Percentiles rank a stretch among this genome's conserved stretches.
Evolutionary conservation across 1,140 invertebrate species (phyloP).

Genomic region (Aleiodes sp.): DNA sequence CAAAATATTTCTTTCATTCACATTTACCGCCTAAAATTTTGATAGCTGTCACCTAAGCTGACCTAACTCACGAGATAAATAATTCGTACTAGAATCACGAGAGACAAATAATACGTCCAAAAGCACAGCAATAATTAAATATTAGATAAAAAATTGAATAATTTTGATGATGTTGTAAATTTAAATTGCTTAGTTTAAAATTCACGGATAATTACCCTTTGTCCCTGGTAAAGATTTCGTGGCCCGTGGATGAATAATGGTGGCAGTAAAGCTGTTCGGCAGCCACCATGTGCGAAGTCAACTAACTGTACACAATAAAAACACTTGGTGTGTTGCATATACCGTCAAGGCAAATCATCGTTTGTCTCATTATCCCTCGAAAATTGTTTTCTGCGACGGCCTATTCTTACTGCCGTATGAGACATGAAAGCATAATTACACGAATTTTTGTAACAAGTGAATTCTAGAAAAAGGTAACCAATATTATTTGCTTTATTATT

Average conservation of each 20-base stretch:
- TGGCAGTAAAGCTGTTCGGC: constrained; percentile 36
- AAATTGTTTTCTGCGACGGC: background rate
- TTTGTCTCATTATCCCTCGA: background rate
- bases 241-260: constrained; percentile 37
- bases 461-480: too few relatives aligned
- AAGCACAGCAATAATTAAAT: too few relatives aligned
- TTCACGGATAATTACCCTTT: constrained; percentile 38
- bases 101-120: too few relatives aligned
- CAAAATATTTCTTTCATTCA: too few relatives aligned
- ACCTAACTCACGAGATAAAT: too few relatives aligned
- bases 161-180: too few relatives aligned
- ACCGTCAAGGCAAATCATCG: constrained; percentile 9
- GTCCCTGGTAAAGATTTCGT: constrained; percentile 15
- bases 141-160: too few relatives aligned
- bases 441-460: too few relatives aligned
- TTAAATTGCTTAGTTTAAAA: constrained; percentile 23
- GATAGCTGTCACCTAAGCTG: too few relatives aligned
- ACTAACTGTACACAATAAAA: constrained; percentile 2
- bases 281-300: constrained; percentile 19
- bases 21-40: too few relatives aligned
- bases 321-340: background rate
- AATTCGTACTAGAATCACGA: too few relatives aligned
- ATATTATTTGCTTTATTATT: too few relatives aligned
- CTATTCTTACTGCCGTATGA: background rate
- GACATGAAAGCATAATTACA: background rate